Base-by-base conservation (phyloP, 2,888 invertebrate species). In the Luperina testacea region DNA sequence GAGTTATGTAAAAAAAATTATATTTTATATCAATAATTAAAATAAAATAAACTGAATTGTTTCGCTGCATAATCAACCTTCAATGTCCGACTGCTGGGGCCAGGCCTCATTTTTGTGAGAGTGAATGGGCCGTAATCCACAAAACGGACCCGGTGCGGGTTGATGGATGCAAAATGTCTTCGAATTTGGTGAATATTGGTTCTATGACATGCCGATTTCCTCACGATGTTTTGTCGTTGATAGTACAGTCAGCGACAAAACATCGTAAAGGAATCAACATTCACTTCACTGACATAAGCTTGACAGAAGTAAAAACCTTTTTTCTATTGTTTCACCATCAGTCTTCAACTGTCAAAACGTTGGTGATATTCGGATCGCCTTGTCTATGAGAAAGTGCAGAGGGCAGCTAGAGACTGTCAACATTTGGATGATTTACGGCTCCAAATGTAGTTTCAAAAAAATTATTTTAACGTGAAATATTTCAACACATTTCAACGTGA, bases 341-440 rank as follows among this genome's bases (percentile, higher is more conserved):
- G 59, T 67, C 74, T 67, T 61, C 45, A 69, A 69, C 70, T 84
- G 61, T 79, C 78, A 75, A 77, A 85, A 69, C 4, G 53, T 13
- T 51, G 38, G 32, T 72, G 75, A 75, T 53, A 32, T 32, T 81
- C 45, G 67, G n/a, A 51, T 81, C 51, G 15, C 51, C 20, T 27
- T 69, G 51, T 27, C 71, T 74, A 1, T 57, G 85, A 65, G 83
- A 88, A 87, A 88, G 87, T 79, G 45, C 70, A 61, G 68, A 48
- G 13, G 13, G 48, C 48, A 48, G n/a, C n/a, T n/a, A n/a, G 13
- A 61, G 65, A 13, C 70, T 75, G 83, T 83, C 80, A 70, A 77
- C 78, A 13, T 42, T 59, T 13, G 1, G 8, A 51, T 74, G 85
- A 85, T 82, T 75, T 63, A 84, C 51, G 69, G 51, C 75, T n/a